phyloP scores from a whole-genome alignment of 2,888 invertebrate species.

The Drosophila lacicola region DNA sequence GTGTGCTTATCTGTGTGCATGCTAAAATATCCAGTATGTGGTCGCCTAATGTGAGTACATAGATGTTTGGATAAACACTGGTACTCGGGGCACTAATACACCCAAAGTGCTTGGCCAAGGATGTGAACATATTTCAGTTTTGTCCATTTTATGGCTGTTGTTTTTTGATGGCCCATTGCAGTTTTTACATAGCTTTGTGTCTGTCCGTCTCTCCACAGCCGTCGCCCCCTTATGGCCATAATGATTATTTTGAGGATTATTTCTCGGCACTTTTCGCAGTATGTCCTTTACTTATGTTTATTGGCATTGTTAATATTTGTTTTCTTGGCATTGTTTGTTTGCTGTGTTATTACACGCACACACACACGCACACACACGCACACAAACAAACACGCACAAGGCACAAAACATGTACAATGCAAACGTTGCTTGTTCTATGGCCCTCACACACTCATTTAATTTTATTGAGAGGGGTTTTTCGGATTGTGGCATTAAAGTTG shows the following conservation, averaged over 20 bases:
- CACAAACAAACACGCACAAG: background rate
- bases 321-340: constrained; percentile 65
- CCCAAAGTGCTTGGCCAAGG: constrained; percentile 47
- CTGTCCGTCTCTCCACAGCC: constrained; percentile 15
- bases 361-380: constrained; percentile 7
- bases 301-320: constrained; percentile 78
- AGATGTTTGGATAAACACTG: constrained; percentile 56
- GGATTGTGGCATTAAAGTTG: constrained; percentile 28
- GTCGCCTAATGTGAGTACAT: constrained; percentile 40
- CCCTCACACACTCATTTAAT: constrained; percentile 51
- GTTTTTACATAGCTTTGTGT: constrained; percentile 68
- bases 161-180: constrained; percentile 70
- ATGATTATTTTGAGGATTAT: constrained; percentile 79
- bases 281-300: constrained; percentile 65
- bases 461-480: constrained; percentile 37
- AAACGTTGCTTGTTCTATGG: constrained; percentile 7
- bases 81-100: constrained; percentile 47
- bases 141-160: constrained; percentile 38
- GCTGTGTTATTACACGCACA: constrained; percentile 45
- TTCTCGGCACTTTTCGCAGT: constrained; percentile 42
- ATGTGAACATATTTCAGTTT: constrained; percentile 52
- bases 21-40: constrained; percentile 22
- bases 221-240: constrained; percentile 63
- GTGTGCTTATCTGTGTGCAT: constrained; percentile 10
- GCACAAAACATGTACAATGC: constrained; percentile 22